Evolutionary conservation across 1,140 invertebrate genomes (phyloP), one percentile per base, ranked within the genome.

Genomic region (Thalassaphorura encarpata): DNA sequence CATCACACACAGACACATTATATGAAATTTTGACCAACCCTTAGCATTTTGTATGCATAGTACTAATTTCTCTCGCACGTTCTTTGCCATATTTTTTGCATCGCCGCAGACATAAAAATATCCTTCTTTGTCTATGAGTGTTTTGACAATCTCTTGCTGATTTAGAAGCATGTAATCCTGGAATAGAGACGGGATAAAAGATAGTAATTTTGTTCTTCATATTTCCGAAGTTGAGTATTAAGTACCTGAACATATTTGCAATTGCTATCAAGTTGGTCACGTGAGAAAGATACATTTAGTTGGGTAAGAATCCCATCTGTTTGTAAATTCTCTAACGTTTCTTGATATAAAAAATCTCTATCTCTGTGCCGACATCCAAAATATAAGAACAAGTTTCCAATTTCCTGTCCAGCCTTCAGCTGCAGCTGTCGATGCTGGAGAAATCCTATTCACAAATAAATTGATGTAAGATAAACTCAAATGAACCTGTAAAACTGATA

Each of bases 81-180:
- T 76, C 61, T 79, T 78, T 0, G 80, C 78, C 77, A 90, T 85
- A 54, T 76, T 77, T 57, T 80, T 82, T 16, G 80, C 77, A 74
- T 87, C 85, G 13, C 86, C 86, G 71, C 87, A 88, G 3, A 90
- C 71, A 69, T 79, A 89, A n/a, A 91, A 69, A 27, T 69, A 68
- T 3, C 78, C 81, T 45, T 61, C 68, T 55, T 68, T 71, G 59
- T 80, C 66, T 15, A 81, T 64, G 8, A 88, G 67, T 40, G 80
- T 68, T 8, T 77, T 66, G 31, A 78, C 72, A 24, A 90, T 51
- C 46, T 76, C 67, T 49, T 71, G 62, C 1, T 73, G 72, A 67
- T 83, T 71, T 49, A 76, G 62, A 29, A 65, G 54, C 40, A 89
- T 73, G 36, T 71, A 69, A 69, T 87, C 76, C 64, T 66, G 36